phyloP scores from a whole-genome alignment of 2,888 invertebrate species.

The Elegia similella region DNA sequence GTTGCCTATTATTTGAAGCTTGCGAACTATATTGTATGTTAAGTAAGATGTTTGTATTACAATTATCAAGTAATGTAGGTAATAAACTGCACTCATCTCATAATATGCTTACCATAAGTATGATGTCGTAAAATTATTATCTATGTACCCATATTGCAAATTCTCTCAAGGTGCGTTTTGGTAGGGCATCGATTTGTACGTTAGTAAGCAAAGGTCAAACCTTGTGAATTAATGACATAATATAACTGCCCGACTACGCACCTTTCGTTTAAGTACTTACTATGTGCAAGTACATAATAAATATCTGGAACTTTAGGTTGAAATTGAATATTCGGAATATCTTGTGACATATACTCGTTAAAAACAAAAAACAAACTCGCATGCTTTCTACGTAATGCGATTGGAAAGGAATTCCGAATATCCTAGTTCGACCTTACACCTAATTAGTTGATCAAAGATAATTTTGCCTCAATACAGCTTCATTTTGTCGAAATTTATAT shows the following conservation, averaged over 20 bases:
- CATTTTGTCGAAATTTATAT: conserved; percentile 66
- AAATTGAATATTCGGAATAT: conserved; percentile 2
- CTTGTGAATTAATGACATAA: neutral
- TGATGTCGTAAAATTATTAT: conserved; percentile 42
- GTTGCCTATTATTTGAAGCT: conserved; percentile 52
- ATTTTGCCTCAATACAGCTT: conserved; percentile 59
- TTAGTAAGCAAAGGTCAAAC: conserved; percentile 7
- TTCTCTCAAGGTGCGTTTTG: conserved; percentile 39
- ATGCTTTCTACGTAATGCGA: too few relatives aligned
- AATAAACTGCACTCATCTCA: conserved; percentile 62
- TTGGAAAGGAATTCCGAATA: neutral
- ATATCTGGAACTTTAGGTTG: neutral
- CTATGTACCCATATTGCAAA: conserved; percentile 39
- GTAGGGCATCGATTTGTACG: neutral
- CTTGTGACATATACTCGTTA: neutral
- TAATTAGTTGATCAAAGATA: conserved; percentile 34
- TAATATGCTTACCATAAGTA: conserved; percentile 61
- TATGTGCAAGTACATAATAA: neutral
- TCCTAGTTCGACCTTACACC: conserved; percentile 13
- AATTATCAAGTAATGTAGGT: conserved; percentile 62
- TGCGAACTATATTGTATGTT: conserved; percentile 53
- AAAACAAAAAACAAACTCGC: neutral
- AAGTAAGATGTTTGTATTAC: conserved; percentile 67
- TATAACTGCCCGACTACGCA: neutral
- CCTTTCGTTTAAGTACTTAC: neutral